Evolutionary conservation across 2,113 vertebrate species (phyloP), one percentile per base, ranked within the genome.

Genomic region (Terrapene triunguis): DNA sequence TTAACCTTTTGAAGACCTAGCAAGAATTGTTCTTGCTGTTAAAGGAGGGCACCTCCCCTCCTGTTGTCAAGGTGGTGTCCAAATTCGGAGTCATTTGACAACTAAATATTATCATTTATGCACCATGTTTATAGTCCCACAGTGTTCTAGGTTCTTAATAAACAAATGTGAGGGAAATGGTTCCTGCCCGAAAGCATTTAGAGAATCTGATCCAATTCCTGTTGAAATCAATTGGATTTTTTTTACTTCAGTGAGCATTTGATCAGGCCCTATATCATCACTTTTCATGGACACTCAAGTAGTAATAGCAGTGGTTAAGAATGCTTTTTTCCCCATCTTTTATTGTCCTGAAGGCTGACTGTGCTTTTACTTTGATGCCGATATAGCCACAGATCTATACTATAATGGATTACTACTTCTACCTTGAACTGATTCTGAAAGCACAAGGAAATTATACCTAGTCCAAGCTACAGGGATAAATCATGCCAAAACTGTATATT

Each of bases 251-350:
- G 57, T 59, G 57, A 59, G 24, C 57, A 59, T 29, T 59, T 25
- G 29, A 59, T 59, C 57, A 59, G 57, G 27, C 29, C 57, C 27
- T 59, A 29, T 29, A 59, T 59, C 57, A 35, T 0, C 1, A 10
- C 50, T 85, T 94, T 91, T 95, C 89, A 82, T 94, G 69, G 27
- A 48, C 48, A 17, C 74, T 95, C 90, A 11, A 10, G 2, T 69
- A 92, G 81, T 87, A 95, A 89, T n/a, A 35, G 82, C 85, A 89
- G 51, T 24, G 55, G 87, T 97, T 83, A 82, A 88, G 93, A 93
- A 92, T 62, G 42, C 84, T 29, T 59, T 59, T 51, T 91, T 89
- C 93, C 85, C 87, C 57, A 80, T 85, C 81, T 80, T 82, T 91
- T 29, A 14, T 74, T 87, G 10, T 92, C 91, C 44, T 85, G 48